Evolutionary conservation across 2,797 vertebrate genomes (phyloP), one percentile per base, ranked within the genome.

Genomic region (Argya squamiceps): DNA sequence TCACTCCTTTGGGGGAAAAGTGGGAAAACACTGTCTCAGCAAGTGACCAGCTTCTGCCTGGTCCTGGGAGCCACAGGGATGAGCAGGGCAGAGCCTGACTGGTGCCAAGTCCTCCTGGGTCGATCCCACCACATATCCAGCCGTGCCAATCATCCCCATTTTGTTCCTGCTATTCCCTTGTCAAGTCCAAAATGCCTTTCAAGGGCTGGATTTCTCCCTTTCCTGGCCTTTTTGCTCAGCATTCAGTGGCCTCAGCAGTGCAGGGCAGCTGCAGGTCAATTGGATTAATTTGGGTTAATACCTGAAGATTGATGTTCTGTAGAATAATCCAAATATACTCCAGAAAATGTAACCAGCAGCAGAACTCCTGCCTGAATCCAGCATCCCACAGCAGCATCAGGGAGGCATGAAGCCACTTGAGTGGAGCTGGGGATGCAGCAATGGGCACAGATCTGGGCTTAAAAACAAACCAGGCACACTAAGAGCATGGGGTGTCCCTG

Each of bases 1-100:
- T 98, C 71, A 99, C 99, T 50, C 99, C 99, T 99, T 87, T 5
- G n/a, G 49, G 50, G 43, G 7, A 21, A 24, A 64, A 68, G 39
- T 0, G 58, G 67, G 58, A 14, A 32, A 34, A 34, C 0, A 1
- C 6, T 1, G 20, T 18, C 26, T 53, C 1, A 0, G 34, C 1
- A 1, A 32, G 77, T 1, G 0, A 5, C 19, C 0, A 0, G 47
- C 29, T 21, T 29, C 39, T 49, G 22, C 18, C 21, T 1, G 0
- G 6, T 22, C 18, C 64, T 41, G 11, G 1, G 10, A 1, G 50
- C 27, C 5, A 0, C 15, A 2, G 77, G 58, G 52, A 18, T 7
- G 22, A 1, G 1, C 0, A 0, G 6, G 49, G 36, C 58, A 64
- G 50, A 50, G 32, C 17, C 44, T 6, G 2, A 2, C 4, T 5